Evolutionary conservation across 2,888 invertebrate species (phyloP), one percentile per base, ranked within the genome.

Genomic region (Apotomis turbidana): DNA sequence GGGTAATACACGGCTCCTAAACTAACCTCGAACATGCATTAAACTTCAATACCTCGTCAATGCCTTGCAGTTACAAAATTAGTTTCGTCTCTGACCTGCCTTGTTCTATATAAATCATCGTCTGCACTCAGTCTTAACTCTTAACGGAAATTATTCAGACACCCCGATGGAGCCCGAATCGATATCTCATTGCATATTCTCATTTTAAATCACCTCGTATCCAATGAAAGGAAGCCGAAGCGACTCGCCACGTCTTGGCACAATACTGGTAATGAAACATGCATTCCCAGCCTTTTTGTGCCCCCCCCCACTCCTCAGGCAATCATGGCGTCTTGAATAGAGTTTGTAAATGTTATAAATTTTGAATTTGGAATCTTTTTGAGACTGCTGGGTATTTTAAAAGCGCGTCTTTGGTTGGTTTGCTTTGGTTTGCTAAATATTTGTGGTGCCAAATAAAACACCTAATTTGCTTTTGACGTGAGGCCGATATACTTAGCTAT

Each of bases 181-280:
- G 88, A 87, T 87, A 83, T 60, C 80, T 85, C 88, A 87, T 87
- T 87, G 83, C 84, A 85, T 87, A 90, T 88, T 90, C 86, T 79
- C 82, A 87, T 87, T 88, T 88, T 83, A 87, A 87, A 90, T 83
- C 81, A 80, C 74, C 76, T 77, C 78, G 76, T 75, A 78, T 76
- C 78, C 78, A 79, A 78, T 78, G 79, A 76, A 84, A 83, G 83
- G 82, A 78, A 76, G 81, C 79, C 84, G 71, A 85, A 87, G 87
- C 87, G 88, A 90, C 87, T 78, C 83, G 68, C 84, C 79, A 82
- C 81, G 80, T 78, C 83, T 76, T 76, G 77, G 77, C 78, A 86
- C 87, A 88, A 88, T 88, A 85, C 82, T 86, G 86, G 78, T 87
- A 85, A 88, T 89, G 82, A 88, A 88, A 87, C 84, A 88, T 88